phyloP scores from a whole-genome alignment of 2,888 invertebrate genomes.

The Sepioteuthis lessoniana region DNA sequence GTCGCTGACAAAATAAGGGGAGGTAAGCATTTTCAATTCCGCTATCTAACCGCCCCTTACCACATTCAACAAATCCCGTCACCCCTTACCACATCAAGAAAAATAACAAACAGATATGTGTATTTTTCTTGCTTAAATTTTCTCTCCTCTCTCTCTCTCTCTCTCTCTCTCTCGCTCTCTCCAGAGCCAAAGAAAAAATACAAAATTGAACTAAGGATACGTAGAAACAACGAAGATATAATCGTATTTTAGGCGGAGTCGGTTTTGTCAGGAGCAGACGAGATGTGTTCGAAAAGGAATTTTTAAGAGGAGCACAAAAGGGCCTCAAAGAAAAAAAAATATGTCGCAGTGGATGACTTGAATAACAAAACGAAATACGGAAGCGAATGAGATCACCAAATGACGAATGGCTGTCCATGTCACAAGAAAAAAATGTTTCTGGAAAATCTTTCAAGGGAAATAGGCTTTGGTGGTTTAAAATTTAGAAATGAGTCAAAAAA shows the following conservation, averaged over 20 bases:
- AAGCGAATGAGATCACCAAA: not conserved
- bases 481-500: not conserved
- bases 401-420: not conserved
- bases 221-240: not conserved
- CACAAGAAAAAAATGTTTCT: not conserved
- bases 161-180: not conserved
- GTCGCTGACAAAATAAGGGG: not conserved
- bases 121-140: not conserved
- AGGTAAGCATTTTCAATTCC: not conserved
- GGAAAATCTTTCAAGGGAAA: not conserved
- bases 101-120: not conserved
- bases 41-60: not conserved
- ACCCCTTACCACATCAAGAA: not conserved
- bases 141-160: not conserved
- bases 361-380: not conserved
- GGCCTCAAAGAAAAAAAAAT: not conserved
- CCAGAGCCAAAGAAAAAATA: not conserved
- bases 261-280: not conserved
- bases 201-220: not conserved
- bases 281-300: not conserved
- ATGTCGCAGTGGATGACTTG: not conserved
- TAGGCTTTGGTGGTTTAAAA: not conserved
- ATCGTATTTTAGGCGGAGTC: not conserved
- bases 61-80: too few relatives aligned
- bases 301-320: slow-evolving; percentile 1